These are phyloP conservation scores for Struthio camelus DNA, from an alignment of 2,113 vertebrate genomes.

Conservation along the genomic window DNA sequence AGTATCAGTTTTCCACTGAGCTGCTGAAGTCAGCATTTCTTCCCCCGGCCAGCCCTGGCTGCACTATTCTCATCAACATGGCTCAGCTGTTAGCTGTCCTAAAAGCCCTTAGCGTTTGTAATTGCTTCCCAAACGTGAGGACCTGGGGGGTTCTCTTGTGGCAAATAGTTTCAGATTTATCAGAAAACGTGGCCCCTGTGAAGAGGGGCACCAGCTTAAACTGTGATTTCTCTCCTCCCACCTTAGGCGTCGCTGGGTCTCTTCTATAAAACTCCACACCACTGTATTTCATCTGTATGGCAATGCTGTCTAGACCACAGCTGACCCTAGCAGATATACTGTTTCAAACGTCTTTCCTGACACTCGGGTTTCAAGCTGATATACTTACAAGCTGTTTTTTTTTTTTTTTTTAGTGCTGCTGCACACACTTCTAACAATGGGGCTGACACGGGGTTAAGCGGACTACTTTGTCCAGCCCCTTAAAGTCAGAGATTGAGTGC, in stretches of 20 bases:
- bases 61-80: background rate
- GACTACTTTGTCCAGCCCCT: background rate
- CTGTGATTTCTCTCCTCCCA: background rate
- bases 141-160: background rate
- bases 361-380: background rate
- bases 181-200: background rate
- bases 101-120: background rate
- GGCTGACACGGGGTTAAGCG: background rate
- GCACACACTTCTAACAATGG: background rate
- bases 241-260: background rate
- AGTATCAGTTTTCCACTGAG: background rate
- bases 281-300: accelerated
- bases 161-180: background rate
- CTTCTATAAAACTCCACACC: background rate
- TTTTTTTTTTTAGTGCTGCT: background rate
- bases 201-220: background rate
- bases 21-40: background rate
- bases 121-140: background rate
- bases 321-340: background rate
- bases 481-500: background rate
- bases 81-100: background rate
- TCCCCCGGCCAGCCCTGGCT: too few species aligned
- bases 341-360: background rate
- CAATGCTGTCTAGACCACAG: background rate
- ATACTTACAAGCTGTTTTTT: background rate